Percentiles rank a stretch among this genome's conserved stretches.
Evolutionary conservation across 1,140 invertebrate species (phyloP).

Genomic region (Trichomalopsis sarcophagae): DNA sequence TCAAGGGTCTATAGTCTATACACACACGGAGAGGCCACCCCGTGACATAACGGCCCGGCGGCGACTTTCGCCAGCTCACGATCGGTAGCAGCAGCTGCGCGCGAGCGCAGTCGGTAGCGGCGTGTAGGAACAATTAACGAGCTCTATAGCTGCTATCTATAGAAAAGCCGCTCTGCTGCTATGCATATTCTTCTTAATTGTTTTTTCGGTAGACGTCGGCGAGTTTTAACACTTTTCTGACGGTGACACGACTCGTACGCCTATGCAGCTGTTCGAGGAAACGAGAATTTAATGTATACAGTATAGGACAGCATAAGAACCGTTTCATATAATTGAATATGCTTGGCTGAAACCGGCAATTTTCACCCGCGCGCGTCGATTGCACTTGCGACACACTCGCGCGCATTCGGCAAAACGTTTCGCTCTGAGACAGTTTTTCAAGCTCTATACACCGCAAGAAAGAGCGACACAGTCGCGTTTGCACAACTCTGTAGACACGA

Average conservation of each 20-base stretch:
- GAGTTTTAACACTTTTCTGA: neutral
- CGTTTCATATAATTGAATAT: neutral
- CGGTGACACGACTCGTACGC: neutral
- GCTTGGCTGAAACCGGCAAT: neutral
- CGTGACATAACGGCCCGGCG: constrained; percentile 22
- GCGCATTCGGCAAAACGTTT: neutral
- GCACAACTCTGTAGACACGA: neutral
- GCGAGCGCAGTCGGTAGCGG: neutral
- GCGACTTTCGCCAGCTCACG: constrained; percentile 32
- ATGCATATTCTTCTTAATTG: neutral
- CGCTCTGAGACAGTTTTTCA: neutral
- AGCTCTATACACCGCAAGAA: neutral
- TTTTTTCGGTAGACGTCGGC: neutral
- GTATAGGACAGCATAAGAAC: too few species aligned
- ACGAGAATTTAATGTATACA: neutral
- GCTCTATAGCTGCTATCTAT: neutral
- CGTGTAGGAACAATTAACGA: constrained; percentile 26
- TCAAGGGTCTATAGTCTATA: neutral
- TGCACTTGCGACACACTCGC: neutral
- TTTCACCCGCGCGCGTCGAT: neutral
- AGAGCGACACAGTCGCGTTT: neutral
- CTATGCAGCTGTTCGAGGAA: neutral
- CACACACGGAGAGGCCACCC: neutral
- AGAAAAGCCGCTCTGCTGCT: neutral
- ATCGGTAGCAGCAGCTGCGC: neutral